Conservation (phyloP, 2,797 vertebrate species). For the Sus cebifrons region DNA sequence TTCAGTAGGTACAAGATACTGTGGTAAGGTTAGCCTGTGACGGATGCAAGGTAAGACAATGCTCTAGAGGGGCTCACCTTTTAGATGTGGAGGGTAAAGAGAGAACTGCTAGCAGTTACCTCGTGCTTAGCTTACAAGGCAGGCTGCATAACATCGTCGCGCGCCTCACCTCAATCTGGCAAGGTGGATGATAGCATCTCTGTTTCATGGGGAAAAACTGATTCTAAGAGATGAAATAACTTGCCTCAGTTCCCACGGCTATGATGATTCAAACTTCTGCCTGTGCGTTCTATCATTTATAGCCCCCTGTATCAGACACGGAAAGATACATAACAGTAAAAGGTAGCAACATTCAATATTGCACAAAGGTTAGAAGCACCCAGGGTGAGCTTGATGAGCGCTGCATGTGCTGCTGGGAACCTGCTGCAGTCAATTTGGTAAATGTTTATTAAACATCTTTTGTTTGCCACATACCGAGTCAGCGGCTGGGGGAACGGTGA, state of each 20-base stretch:
- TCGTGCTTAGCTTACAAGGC: background rate
- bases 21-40: background rate
- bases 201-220: background rate
- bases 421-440: background rate
- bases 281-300: background rate
- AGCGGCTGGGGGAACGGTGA: background rate
- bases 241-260: background rate
- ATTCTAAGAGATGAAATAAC: background rate
- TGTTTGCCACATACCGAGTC: background rate
- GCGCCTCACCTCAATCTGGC: background rate
- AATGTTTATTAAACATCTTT: background rate
- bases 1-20: background rate
- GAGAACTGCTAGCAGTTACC: background rate
- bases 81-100: background rate
- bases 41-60: background rate
- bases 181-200: background rate
- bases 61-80: background rate
- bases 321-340: background rate
- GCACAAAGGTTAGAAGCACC: background rate
- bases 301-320: background rate
- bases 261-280: background rate
- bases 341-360: background rate
- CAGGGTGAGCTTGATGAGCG: background rate
- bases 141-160: background rate
- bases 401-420: background rate